These are phyloP conservation scores for Aleiodes leptofemur DNA, from an alignment of 2,888 invertebrate species.

Conservation along the genomic window DNA sequence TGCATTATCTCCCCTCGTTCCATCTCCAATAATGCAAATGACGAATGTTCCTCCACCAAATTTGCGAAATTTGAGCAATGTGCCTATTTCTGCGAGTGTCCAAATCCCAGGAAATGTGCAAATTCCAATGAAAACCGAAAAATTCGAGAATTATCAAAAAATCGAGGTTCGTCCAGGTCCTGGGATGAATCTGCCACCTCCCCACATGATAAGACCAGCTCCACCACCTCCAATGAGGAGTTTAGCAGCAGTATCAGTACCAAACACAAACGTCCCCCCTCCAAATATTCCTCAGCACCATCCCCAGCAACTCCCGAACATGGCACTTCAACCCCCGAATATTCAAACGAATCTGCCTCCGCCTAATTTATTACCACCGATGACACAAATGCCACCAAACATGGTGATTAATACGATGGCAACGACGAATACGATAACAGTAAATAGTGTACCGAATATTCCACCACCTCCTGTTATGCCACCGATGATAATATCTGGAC, in stretches of 20 bases:
- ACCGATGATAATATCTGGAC: constrained; percentile 67
- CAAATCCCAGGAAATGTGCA: constrained; percentile 55
- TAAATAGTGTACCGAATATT: constrained; percentile 63
- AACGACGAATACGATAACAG: constrained; percentile 58
- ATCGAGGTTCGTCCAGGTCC: constrained; percentile 62
- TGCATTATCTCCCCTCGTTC: constrained; percentile 65
- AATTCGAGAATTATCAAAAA: constrained; percentile 59
- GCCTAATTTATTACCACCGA: constrained; percentile 63
- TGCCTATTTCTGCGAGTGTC: constrained; percentile 55
- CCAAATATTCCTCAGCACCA: constrained; percentile 69
- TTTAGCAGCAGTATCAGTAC: constrained; percentile 63
- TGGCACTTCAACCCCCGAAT: constrained; percentile 63
- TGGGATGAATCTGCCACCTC: constrained; percentile 64
- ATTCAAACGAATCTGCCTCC: constrained; percentile 68
- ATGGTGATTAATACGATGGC: constrained; percentile 57
- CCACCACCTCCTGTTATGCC: constrained; percentile 68
- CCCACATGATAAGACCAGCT: constrained; percentile 58
- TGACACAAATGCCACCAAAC: constrained; percentile 70
- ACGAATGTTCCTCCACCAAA: constrained; percentile 68
- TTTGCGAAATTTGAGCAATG: constrained; percentile 56
- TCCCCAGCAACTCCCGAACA: constrained; percentile 57
- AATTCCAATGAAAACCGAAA: constrained; percentile 58
- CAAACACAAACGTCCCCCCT: constrained; percentile 71
- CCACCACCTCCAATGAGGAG: constrained; percentile 57
- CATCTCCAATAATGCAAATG: constrained; percentile 66